Percentiles rank a stretch among this genome's conserved stretches.
phyloP scores from a whole-genome alignment of 1,140 invertebrate species.

The Pentalonia nigronervosa region DNA sequence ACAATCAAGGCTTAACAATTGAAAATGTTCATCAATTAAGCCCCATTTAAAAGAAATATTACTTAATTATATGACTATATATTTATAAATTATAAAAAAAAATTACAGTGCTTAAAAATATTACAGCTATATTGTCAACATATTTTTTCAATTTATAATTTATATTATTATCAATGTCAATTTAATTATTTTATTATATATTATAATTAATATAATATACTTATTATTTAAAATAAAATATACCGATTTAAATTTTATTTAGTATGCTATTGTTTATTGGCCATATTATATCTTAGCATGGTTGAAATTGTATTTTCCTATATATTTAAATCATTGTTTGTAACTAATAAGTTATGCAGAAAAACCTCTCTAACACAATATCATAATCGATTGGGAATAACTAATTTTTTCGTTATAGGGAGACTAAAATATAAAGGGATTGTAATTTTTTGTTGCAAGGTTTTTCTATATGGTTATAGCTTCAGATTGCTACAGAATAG shows the following conservation, averaged over 20 bases:
- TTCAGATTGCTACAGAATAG: no score
- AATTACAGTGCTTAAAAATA: neutral
- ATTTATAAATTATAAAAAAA: conserved; percentile 30
- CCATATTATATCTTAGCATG: no score
- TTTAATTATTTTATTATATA: neutral
- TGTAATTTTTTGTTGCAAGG: no score
- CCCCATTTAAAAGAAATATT: neutral
- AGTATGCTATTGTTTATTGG: neutral
- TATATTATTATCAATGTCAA: neutral
- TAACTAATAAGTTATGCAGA: neutral
- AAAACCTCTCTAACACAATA: neutral
- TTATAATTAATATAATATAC: neutral
- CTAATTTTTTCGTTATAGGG: no score
- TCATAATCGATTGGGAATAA: neutral
- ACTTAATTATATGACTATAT: neutral
- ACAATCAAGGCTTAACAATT: conserved; percentile 12
- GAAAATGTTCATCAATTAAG: neutral
- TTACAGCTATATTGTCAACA: neutral
- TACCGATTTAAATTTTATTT: neutral
- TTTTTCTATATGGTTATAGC: no score
- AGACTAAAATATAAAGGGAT: no score
- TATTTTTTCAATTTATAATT: conserved; percentile 20
- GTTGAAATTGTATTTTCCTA: no score
- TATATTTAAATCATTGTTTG: neutral
- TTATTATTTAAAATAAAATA: conserved; percentile 5